Conservation (phyloP, 2,113 vertebrate species). For the Sarotherodon lohbergeri region DNA sequence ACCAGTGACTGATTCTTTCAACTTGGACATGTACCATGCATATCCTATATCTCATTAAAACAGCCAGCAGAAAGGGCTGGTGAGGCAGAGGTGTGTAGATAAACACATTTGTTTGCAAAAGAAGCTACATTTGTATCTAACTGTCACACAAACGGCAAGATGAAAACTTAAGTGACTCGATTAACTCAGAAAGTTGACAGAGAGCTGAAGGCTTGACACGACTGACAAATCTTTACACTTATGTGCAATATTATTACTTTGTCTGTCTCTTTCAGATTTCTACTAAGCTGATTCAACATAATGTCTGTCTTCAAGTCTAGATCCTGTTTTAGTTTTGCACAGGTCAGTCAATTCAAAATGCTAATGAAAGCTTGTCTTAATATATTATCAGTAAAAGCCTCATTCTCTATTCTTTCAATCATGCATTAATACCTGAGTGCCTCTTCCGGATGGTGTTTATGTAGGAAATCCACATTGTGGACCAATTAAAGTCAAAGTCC, state of each 20-base stretch:
- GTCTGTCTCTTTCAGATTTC: neutral
- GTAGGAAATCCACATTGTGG: conserved; percentile 23
- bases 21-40: conserved; percentile 77
- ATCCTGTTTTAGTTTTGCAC: neutral
- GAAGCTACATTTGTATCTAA: neutral
- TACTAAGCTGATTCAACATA: neutral
- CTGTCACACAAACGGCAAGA: neutral
- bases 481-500: conserved; percentile 19
- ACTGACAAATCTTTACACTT: neutral
- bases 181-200: neutral
- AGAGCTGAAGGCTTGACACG: accelerated
- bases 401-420: neutral
- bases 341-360: conserved; percentile 7
- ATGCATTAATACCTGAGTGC: neutral
- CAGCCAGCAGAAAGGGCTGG: conserved; percentile 40
- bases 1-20: conserved; percentile 81
- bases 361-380: neutral
- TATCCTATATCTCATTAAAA: conserved; percentile 86
- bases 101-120: neutral
- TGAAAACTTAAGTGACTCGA: neutral
- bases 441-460: conserved; percentile 10
- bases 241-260: neutral
- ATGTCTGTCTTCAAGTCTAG: neutral
- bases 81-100: neutral
- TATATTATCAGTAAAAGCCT: neutral